Conservation (phyloP, 1,140 invertebrate species). For the Micrasema longulum region DNA sequence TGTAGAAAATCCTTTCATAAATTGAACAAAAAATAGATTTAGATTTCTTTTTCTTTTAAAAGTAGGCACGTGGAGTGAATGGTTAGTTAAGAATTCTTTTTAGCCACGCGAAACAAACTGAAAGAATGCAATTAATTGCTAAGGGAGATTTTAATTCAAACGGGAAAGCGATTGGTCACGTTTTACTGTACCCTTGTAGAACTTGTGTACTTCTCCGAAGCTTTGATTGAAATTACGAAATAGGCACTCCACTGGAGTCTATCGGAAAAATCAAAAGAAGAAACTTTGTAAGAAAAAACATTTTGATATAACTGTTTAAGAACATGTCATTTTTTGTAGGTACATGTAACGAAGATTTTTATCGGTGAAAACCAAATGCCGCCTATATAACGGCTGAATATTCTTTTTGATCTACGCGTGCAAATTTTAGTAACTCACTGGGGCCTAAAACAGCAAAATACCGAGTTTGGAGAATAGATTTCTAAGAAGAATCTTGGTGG, state of each 20-base stretch:
- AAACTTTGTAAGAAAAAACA: not conserved
- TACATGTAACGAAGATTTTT: too few relatives aligned
- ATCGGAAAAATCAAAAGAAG: not conserved
- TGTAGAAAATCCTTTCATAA: not conserved
- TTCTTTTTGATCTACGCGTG: too few relatives aligned
- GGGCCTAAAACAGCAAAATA: too few relatives aligned
- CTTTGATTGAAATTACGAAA: slow-evolving; percentile 27
- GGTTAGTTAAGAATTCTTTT: slow-evolving; percentile 29
- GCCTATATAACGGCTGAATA: too few relatives aligned
- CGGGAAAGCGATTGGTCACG: slow-evolving; percentile 29
- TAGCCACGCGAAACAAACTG: slow-evolving; percentile 22
- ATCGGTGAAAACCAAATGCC: too few relatives aligned
- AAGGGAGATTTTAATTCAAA: slow-evolving; percentile 27
- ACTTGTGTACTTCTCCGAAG: not conserved
- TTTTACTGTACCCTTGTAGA: not conserved
- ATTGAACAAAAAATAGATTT: not conserved
- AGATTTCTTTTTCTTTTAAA: not conserved
- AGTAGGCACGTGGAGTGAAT: slow-evolving; percentile 6
- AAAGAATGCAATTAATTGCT: slow-evolving; percentile 34
- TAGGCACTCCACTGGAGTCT: not conserved
- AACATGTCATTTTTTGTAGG: too few relatives aligned
- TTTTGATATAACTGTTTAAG: too few relatives aligned
- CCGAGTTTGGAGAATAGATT: too few relatives aligned
- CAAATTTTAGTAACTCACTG: too few relatives aligned
- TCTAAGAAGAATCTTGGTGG: too few relatives aligned